Evolutionary conservation across 1,140 invertebrate species (phyloP).

Genomic region (Zelostemma sp.): DNA sequence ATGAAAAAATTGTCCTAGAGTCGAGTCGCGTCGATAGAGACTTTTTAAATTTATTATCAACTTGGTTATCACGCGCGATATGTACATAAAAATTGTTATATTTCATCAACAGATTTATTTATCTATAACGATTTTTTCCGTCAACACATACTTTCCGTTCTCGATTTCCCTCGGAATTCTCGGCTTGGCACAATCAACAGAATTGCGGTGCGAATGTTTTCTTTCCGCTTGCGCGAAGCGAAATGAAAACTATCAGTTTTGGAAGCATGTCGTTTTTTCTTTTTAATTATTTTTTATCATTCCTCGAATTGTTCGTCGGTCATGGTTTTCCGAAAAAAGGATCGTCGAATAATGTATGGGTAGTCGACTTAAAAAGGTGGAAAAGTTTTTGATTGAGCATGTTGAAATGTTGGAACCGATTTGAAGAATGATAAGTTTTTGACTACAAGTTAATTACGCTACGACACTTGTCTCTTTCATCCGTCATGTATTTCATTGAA

Average conservation of each 20-base stretch:
- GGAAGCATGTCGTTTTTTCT: conserved; percentile 9
- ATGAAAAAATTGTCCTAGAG: too few species aligned
- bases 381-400: conserved; percentile 3
- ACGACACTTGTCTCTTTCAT: neutral
- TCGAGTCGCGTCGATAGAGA: neutral
- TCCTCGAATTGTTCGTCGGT: conserved; percentile 1
- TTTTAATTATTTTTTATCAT: conserved; percentile 1
- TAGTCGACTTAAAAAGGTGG: neutral
- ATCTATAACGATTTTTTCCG: conserved; percentile 17
- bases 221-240: conserved; percentile 10
- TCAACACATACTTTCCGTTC: conserved; percentile 8
- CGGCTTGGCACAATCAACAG: conserved; percentile 39
- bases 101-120: conserved; percentile 18
- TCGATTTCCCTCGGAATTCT: conserved; percentile 20
- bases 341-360: too few species aligned
- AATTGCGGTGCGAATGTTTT: conserved; percentile 12
- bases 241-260: conserved; percentile 24
- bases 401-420: neutral
- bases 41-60: too few species aligned
- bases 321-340: neutral
- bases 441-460: neutral
- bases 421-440: conserved; percentile 2
- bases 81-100: conserved; percentile 31
- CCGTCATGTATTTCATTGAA: neutral
- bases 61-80: conserved; percentile 18